Evolutionary conservation across 2,797 vertebrate species (phyloP), one percentile per base, ranked within the genome.

Genomic region (Falco peregrinus): DNA sequence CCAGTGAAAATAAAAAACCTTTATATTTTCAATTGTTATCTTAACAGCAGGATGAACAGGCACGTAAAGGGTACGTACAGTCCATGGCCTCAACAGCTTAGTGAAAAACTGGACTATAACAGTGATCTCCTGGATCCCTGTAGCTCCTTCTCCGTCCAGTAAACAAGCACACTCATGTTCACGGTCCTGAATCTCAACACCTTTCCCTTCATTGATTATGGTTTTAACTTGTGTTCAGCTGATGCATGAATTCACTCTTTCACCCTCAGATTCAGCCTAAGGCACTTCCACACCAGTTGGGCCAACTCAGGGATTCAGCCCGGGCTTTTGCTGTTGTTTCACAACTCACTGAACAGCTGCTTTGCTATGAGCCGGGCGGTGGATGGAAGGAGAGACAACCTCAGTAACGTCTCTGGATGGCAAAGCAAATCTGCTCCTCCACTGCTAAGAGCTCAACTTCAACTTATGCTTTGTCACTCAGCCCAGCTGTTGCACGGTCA

Each of bases 361-460:
- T 59, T 17, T 1, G 1, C 4, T 6, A 6, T 2, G 41, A 56
- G 69, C 4, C 19, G 67, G 79, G 71, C 73, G 33, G 8, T 0
- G 9, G 41, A 13, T 10, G 70, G 82, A 22, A 39, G 54, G 4
- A 13, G n/a, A 79, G 31, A 67, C 6, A 43, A 69, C n/a, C 71
- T 70, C 1, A 0, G 20, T 2, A 7, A 5, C 1, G 0, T 1
- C 6, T 3, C n/a, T 13, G 53, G 51, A 28, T 18, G 63, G 37
- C 53, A 74, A 9, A 57, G 47, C 37, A 21, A 33, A 56, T 6
- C 73, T 37, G 60, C 24, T 57, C 60, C 11, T 45, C 12, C 15
- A 5, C 33, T 16, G 33, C 51, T 22, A 16, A 25, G 15, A 37
- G 45, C 45, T 26, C 5, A 4, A 21, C 16, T 6, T 29, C 43